A percentile compares a stretch with the other conserved stretches of the same genome.
Conservation (phyloP, 1,140 invertebrate species). For the Penaeus japonicus region DNA sequence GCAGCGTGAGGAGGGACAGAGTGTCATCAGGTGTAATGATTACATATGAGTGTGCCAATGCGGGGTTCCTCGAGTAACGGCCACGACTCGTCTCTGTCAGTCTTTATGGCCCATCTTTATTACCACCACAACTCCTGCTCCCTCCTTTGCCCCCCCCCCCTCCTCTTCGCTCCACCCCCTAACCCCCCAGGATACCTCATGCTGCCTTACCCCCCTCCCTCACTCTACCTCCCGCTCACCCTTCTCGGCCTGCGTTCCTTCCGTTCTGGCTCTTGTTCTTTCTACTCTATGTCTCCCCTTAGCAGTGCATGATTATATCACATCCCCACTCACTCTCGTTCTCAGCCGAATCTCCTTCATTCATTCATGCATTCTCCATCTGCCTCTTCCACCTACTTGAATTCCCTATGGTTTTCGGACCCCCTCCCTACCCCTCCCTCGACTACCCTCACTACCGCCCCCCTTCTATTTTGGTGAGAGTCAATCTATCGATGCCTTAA, state of each 20-base stretch:
- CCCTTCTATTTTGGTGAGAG: too few relatives aligned
- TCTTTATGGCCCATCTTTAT: conserved; percentile 57
- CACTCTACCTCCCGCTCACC: not conserved
- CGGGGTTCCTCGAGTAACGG: conserved; percentile 55
- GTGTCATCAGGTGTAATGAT: conserved; percentile 56
- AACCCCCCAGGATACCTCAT: not conserved
- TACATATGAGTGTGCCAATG: conserved; percentile 56
- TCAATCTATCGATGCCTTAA: too few relatives aligned
- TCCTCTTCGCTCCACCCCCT: not conserved
- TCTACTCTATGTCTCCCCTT: not conserved
- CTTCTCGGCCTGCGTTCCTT: not conserved
- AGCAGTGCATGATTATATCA: not conserved
- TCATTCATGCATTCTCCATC: conserved; percentile 6
- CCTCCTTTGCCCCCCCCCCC: conserved; percentile 13
- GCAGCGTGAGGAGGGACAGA: conserved; percentile 47
- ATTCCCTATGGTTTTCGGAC: not conserved
- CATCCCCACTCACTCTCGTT: not conserved
- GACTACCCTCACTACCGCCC: not conserved
- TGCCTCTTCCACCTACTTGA: not conserved
- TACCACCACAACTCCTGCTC: conserved; percentile 56
- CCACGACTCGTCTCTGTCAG: conserved; percentile 55
- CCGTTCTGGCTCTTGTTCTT: not conserved
- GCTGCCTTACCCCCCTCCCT: not conserved
- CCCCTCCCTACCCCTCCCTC: not conserved
- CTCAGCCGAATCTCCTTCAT: not conserved